phyloP scores from a whole-genome alignment of 2,113 vertebrate genomes.

The Prunella himalayana region DNA sequence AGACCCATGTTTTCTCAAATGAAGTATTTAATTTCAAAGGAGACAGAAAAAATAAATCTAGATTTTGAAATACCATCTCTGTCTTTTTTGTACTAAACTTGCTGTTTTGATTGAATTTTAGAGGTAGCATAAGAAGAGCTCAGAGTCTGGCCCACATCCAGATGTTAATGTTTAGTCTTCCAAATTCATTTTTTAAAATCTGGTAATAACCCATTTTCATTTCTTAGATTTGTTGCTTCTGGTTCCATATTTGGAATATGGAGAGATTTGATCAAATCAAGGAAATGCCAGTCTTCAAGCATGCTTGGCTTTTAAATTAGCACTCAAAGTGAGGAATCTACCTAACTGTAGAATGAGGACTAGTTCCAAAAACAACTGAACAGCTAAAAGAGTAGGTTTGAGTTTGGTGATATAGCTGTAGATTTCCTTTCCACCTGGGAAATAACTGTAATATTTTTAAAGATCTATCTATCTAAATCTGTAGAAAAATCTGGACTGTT shows the following conservation, averaged over 20 bases:
- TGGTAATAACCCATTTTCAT: neutral
- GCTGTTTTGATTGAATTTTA: neutral
- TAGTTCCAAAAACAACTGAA: neutral
- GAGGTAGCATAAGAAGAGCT: neutral
- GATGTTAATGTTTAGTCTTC: slow-evolving; percentile 11
- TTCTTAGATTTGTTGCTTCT: neutral
- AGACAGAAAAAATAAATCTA: neutral
- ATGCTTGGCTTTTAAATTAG: slow-evolving; percentile 1
- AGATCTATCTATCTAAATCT: neutral
- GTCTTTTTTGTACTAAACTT: neutral
- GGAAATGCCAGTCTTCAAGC: neutral
- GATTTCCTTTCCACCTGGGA: neutral
- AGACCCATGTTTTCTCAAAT: neutral
- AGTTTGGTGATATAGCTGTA: neutral
- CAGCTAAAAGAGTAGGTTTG: neutral
- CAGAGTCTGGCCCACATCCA: neutral
- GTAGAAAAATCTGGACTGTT: neutral
- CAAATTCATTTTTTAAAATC: neutral
- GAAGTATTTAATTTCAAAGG: neutral
- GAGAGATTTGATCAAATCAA: slow-evolving; percentile 11
- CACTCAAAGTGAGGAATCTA: neutral
- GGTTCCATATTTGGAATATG: neutral
- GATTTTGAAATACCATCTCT: neutral
- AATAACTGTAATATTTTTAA: neutral
- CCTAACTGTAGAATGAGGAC: neutral